These are phyloP conservation scores for Megaustenia siamemsis DNA, from an alignment of 2,888 invertebrate genomes.

Conservation along the genomic window DNA sequence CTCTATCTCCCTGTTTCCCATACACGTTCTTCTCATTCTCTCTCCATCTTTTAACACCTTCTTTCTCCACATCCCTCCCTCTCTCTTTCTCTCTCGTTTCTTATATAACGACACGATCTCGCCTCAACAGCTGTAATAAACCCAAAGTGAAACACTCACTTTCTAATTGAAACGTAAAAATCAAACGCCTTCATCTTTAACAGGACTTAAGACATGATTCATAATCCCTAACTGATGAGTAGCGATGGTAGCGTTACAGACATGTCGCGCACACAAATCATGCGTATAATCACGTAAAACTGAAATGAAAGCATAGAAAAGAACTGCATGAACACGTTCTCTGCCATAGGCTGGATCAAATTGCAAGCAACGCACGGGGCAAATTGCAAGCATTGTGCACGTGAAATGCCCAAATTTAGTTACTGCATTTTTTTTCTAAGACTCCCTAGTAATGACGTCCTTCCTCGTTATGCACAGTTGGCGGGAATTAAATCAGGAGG, in stretches of 20 bases:
- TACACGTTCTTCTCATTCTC: too few relatives aligned
- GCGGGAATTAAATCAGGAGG: background rate
- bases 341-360: background rate
- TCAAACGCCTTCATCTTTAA: background rate
- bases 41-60: too few relatives aligned
- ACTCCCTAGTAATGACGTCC: background rate
- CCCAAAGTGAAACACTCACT: too few relatives aligned
- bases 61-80: too few relatives aligned
- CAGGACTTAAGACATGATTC: background rate
- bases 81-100: too few relatives aligned
- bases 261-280: background rate
- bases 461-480: background rate
- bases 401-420: background rate
- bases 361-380: background rate
- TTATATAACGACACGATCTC: too few relatives aligned
- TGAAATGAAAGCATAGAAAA: background rate
- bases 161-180: background rate
- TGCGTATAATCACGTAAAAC: background rate
- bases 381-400: constrained; percentile 13
- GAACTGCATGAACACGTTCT: background rate
- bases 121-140: too few relatives aligned
- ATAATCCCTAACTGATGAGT: background rate
- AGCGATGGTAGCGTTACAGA: background rate
- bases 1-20: too few relatives aligned
- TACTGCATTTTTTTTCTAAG: constrained; percentile 4